Evolutionary conservation across 2,113 vertebrate species (phyloP), one percentile per base, ranked within the genome.

Genomic region (Jaculus jaculus): DNA sequence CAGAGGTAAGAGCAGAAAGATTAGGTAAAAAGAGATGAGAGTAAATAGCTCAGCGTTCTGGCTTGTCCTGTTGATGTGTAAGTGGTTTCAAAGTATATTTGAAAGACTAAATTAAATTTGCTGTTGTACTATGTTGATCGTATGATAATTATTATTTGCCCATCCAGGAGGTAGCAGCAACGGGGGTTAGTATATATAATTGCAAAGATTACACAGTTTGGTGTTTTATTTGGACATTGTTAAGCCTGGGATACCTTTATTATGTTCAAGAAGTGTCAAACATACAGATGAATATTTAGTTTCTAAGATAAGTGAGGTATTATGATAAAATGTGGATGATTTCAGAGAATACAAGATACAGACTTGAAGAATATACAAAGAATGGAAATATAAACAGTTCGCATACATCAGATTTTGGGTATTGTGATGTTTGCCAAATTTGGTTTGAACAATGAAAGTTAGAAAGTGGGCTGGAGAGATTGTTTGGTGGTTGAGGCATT

Each of bases 371-470:
- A 3, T 8, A 63, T 54, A 69, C 74, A 89, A 26, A 58, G 2
- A 60, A n/a, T 63, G 15, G 16, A 1, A 86, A 28, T 61, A n/a
- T 37, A 66, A 82, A 39, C 11, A 15, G 9, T 5, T 60, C 20
- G 39, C 0, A 16, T 0, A 1, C 30, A 42, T 10, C 37, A 16
- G 63, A 2, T 5, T 3, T 3, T 23, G 39, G 13, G 6, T 42
- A 24, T 85, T 21, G 74, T 58, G 5, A 18, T 39, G 5, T 60
- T 92, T 92, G 60, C 2, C 47, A 21, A 78, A 51, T 73, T 74
- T 84, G 13, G 24, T 47, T 39, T 71, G 32, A 78, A 89, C 82
- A 60, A 28, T 69, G 60, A 26, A 87, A 74, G 12, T n/a, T n/a
- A n/a, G n/a, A n/a, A n/a, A n/a, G n/a, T n/a, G n/a, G n/a, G n/a